These are phyloP conservation scores for Margarornis squamiger DNA, from an alignment of 2,797 vertebrate species.

Conservation along the genomic window DNA sequence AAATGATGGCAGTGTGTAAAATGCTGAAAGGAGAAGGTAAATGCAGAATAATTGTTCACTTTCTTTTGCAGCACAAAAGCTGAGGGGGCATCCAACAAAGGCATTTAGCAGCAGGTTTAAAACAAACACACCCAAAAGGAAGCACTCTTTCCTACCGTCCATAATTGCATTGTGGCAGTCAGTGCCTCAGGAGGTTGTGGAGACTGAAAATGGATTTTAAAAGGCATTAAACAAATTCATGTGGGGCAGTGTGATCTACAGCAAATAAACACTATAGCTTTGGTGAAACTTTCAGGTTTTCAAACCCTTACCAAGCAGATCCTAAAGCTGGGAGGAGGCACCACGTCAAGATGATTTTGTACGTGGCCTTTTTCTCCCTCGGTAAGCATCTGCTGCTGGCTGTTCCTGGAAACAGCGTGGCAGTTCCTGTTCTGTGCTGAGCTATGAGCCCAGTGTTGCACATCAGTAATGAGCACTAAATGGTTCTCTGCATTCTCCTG, in stretches of 20 bases:
- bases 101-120: slow-evolving; percentile 55
- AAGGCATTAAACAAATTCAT: slow-evolving; percentile 11
- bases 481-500: not conserved
- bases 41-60: slow-evolving; percentile 11
- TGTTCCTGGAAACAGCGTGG: not conserved
- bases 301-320: not conserved
- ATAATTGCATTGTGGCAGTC: slow-evolving; percentile 22
- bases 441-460: not conserved
- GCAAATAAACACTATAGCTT: not conserved
- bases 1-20: not conserved
- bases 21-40: not conserved
- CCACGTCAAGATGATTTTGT: not conserved
- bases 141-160: not conserved
- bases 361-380: not conserved
- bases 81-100: slow-evolving; percentile 44
- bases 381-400: not conserved
- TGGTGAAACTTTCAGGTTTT: not conserved
- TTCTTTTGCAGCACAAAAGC: slow-evolving; percentile 9
- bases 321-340: not conserved
- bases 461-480: not conserved
- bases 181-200: not conserved
- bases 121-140: slow-evolving; percentile 58
- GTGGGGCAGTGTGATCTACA: not conserved
- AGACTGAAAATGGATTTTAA: slow-evolving; percentile 45
- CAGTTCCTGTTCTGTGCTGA: not conserved